Evolutionary conservation across 2,888 invertebrate genomes (phyloP).

Genomic region (Agelastica alni): DNA sequence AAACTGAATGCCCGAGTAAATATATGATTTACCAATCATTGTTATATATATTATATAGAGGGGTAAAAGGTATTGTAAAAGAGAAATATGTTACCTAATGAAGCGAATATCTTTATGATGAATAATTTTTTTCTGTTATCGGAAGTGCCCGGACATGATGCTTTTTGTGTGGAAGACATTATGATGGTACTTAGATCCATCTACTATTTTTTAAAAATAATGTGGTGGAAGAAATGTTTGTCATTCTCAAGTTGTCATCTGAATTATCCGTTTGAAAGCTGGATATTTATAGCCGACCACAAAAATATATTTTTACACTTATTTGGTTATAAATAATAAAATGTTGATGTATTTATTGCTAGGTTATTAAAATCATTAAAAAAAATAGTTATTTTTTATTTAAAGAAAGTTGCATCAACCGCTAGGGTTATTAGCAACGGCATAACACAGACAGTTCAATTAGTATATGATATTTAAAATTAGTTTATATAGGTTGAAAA

Average conservation of each 20-base stretch:
- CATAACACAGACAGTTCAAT: too few relatives aligned
- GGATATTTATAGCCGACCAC: too few relatives aligned
- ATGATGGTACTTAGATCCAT: slow-evolving; percentile 10
- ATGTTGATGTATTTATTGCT: too few relatives aligned
- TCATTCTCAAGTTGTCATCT: slow-evolving; percentile 10
- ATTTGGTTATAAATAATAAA: too few relatives aligned
- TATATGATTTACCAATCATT: slow-evolving; percentile 39
- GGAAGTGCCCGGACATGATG: slow-evolving; percentile 23
- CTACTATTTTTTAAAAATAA: slow-evolving; percentile 7
- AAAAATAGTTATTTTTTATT: too few relatives aligned
- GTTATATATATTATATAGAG: slow-evolving; percentile 37
- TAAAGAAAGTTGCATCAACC: too few relatives aligned
- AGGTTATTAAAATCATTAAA: too few relatives aligned
- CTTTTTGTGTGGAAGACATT: slow-evolving; percentile 5
- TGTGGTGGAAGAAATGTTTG: slow-evolving; percentile 7
- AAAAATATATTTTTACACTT: too few relatives aligned
- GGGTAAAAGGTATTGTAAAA: slow-evolving; percentile 35
- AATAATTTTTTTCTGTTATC: slow-evolving; percentile 27
- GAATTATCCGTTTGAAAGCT: too few relatives aligned
- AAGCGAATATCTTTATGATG: slow-evolving; percentile 34
- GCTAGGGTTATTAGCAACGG: too few relatives aligned
- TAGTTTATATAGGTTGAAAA: too few relatives aligned
- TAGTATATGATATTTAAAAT: too few relatives aligned
- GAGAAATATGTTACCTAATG: slow-evolving; percentile 31
- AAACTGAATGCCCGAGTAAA: slow-evolving; percentile 37